These are phyloP conservation scores for Pyrrhura leucotis DNA, from an alignment of 2,797 vertebrate species.

Conservation along the genomic window DNA sequence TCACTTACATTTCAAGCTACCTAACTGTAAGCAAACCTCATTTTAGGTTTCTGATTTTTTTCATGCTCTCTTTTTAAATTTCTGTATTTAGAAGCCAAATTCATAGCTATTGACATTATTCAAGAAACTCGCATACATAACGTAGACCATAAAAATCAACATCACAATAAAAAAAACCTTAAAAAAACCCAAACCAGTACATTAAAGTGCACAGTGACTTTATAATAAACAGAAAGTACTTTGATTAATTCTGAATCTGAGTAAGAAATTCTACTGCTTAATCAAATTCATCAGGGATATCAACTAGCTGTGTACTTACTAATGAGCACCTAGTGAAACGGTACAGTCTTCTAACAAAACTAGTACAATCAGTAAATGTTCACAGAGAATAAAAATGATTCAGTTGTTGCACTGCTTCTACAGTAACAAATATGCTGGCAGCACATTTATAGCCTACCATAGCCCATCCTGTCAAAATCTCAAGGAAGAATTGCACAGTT, in stretches of 20 bases:
- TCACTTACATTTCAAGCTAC: not conserved
- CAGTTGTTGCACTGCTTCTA: not conserved
- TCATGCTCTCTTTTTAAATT: not conserved
- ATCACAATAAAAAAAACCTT: rapidly evolving
- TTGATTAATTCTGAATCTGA: not conserved
- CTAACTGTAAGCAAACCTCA: not conserved
- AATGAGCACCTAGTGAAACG: not conserved
- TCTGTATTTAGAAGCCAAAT: not conserved
- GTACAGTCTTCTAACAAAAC: not conserved
- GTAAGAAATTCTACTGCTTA: not conserved
- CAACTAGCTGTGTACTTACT: not conserved
- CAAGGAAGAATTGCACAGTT: not conserved
- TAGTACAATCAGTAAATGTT: not conserved
- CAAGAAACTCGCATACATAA: not conserved
- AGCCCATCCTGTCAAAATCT: not conserved
- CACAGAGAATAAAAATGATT: not conserved
- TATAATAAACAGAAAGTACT: not conserved
- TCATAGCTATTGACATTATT: not conserved
- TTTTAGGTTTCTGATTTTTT: not conserved
- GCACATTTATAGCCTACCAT: not conserved
- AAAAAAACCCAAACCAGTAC: not conserved
- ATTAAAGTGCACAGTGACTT: not conserved
- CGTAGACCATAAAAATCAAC: not conserved
- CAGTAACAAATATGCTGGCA: not conserved
- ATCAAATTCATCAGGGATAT: not conserved